Base-by-base conservation (phyloP, 37 sponge, comb jelly and placozoan genomes). In the Halichondria panicea region DNA sequence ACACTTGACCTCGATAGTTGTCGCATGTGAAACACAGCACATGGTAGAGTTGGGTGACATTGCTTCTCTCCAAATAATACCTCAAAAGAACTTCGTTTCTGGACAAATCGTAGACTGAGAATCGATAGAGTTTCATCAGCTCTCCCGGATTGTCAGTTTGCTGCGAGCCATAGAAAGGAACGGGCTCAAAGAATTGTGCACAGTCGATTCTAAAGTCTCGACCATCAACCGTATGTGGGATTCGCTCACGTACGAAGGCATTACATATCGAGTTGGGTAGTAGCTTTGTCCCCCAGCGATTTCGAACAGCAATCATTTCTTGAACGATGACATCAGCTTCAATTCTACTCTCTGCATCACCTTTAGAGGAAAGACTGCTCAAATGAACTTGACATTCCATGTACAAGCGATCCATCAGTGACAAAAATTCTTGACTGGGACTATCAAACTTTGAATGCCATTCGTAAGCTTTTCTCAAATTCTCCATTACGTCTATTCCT, bases 151-250 rank as follows among this genome's bases (percentile, higher is more conserved):
- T 65, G 15, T 66, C 55, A 0, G 66, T 31, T 35, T 74, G 74
- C 36, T 69, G 70, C 3, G 61, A 36, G 0, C 68, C 81, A 43
- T 86, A 79, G 70, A 79, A 86, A 1, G 87, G 87, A 41, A 86
- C 87, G 0, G 87, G 87, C 59, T 86, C 87, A 62, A 86, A 86
- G 70, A 79, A 86, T 69, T 86, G 87, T n/a, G 87, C 87, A 59
- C 87, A 79, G 63, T 86, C 87, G 55, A 86, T 74, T 75, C 87
- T 65, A 32, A 67, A 86, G 13, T 79, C 68, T 67, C 70, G 39
- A 62, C 40, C 71, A 0, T 55, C 62, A 8, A 31, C 56, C 3
- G 58, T 68, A 22, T 80, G 58, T 1, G 58, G 66, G 37, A 86
- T 86, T 54, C 81, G 55, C 63, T 86, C 87, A 0, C 87, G 59